Conservation (phyloP, 2,888 invertebrate species). For the Sphinx pinastri region DNA sequence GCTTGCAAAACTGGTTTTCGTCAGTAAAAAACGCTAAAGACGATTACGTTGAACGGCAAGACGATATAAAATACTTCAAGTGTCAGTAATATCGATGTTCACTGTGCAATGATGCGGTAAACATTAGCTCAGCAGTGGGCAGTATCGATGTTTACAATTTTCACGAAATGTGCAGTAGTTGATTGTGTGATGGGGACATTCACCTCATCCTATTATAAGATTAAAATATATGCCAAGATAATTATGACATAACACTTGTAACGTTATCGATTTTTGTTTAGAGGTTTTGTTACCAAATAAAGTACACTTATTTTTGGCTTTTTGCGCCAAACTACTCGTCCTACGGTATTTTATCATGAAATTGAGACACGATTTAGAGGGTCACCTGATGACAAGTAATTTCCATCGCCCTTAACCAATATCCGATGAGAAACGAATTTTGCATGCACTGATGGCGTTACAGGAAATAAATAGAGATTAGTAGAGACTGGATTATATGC, state of each 20-base stretch:
- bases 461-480: no score
- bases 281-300: background rate
- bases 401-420: no score
- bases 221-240: background rate
- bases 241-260: background rate
- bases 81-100: background rate
- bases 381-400: no score
- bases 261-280: background rate
- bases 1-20: background rate
- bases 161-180: conserved; percentile 2
- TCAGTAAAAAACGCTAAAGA: background rate
- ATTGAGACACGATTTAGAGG: no score
- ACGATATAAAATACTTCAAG: background rate
- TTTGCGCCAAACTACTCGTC: no score
- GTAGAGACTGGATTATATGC: no score
- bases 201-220: background rate
- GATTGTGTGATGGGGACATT: conserved; percentile 1
- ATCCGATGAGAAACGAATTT: no score
- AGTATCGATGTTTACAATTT: background rate
- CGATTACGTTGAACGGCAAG: background rate
- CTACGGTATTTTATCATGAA: no score
- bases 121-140: no score
- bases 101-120: no score
- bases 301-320: background rate
- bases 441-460: no score